Percentiles rank a stretch among this genome's conserved stretches.
Evolutionary conservation across 2,888 invertebrate species (phyloP).

Genomic region (Agrotis puta): DNA sequence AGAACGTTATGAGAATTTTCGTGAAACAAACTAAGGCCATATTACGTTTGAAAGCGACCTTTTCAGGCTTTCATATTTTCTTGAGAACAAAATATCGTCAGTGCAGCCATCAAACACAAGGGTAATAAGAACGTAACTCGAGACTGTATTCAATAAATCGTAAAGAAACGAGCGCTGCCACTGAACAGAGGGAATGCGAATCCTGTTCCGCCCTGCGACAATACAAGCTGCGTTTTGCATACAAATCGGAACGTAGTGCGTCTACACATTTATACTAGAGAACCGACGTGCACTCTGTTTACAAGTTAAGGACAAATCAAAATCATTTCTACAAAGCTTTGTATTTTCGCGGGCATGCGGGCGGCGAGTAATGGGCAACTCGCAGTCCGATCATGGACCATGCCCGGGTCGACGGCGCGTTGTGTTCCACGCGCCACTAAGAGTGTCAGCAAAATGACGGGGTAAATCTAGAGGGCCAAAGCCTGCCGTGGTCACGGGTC

Average conservation of each 20-base stretch:
- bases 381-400: no score
- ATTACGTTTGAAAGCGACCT: neutral
- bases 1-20: neutral
- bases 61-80: conserved; percentile 9
- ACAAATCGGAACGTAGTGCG: conserved; percentile 31
- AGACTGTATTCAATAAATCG: conserved; percentile 49
- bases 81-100: neutral
- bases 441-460: no score
- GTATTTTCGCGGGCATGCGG: no score
- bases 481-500: no score
- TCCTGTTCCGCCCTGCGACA: conserved; percentile 34
- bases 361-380: no score
- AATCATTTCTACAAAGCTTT: neutral
- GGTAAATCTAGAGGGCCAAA: no score
- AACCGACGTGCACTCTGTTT: neutral
- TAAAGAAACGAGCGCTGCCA: conserved; percentile 18
- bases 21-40: neutral
- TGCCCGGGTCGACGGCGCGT: no score
- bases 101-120: conserved; percentile 11
- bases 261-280: neutral
- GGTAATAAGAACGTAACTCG: conserved; percentile 28
- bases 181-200: conserved; percentile 42
- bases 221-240: conserved; percentile 44
- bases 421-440: no score
- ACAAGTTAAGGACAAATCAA: neutral